Evolutionary conservation across 2,888 invertebrate species (phyloP).

Genomic region (Drosophila picticornis): DNA sequence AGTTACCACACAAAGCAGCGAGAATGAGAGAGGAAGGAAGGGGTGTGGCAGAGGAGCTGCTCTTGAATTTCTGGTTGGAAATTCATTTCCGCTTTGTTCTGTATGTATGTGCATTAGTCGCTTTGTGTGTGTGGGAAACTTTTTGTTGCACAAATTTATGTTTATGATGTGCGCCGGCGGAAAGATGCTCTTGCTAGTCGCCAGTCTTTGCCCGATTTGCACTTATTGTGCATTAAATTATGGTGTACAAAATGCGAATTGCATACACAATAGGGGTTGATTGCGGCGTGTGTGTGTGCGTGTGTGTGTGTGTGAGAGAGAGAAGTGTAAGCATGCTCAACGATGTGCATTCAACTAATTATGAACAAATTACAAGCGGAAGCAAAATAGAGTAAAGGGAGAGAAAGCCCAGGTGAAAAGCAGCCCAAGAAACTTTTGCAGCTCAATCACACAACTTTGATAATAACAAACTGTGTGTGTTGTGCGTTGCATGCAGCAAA

Average conservation of each 20-base stretch:
- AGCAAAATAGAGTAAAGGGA: slow-evolving; percentile 12
- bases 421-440: slow-evolving; percentile 46
- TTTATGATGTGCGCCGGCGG: slow-evolving; percentile 72
- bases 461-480: slow-evolving; percentile 28
- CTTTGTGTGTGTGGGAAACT: slow-evolving; percentile 43
- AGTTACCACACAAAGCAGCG: slow-evolving; percentile 61
- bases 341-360: slow-evolving; percentile 77
- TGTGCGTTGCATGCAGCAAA: slow-evolving; percentile 37
- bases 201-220: slow-evolving; percentile 72
- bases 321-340: slow-evolving; percentile 38
- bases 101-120: slow-evolving; percentile 36
- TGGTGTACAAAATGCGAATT: slow-evolving; percentile 25
- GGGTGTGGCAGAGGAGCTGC: slow-evolving; percentile 26
- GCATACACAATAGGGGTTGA: slow-evolving; percentile 11
- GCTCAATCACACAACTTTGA: slow-evolving; percentile 74
- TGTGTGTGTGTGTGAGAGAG: not conserved
- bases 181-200: slow-evolving; percentile 65
- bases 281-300: slow-evolving; percentile 14
- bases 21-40: not conserved
- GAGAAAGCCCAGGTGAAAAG: slow-evolving; percentile 43
- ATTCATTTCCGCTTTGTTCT: slow-evolving; percentile 75
- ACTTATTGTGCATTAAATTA: slow-evolving; percentile 69
- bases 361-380: slow-evolving; percentile 72
- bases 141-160: slow-evolving; percentile 68
- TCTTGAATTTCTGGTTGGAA: slow-evolving; percentile 70